Evolutionary conservation across 2,888 invertebrate species (phyloP), one percentile per base, ranked within the genome.

Genomic region (Lycaena phlaeas): DNA sequence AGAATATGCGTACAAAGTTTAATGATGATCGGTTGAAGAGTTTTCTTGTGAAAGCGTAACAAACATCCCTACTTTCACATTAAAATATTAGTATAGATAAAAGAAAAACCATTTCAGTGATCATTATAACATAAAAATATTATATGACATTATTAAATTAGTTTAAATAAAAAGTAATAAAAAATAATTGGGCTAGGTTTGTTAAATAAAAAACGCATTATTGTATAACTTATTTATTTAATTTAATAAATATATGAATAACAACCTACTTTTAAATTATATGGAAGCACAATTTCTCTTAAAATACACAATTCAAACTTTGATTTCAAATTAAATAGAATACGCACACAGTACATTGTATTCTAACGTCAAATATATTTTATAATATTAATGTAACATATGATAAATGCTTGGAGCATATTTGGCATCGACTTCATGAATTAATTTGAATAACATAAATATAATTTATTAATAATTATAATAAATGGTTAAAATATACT

Each of bases 211-310:
- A 15, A 30, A 39, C 11, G 11, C 29, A 14, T 14, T 18, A 15
- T 11, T 30, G 7, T 27, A 40, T 40, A 27, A 26, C 40, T 31
- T 40, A 40, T 17, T 9, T 15, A 14, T 26, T 39, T 39, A 31
- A 40, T 40, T 39, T 11, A 40, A 40, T 40, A 34, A 40, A 40
- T 40, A 40, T 40, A 31, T 36, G 36, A 36, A 26, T 36, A 40
- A 40, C 26, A 40, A 31, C 22, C 40, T 40, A 40, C 40, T 14
- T 43, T 39, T 39, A 43, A 43, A 40, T 36, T 43, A 43, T 39
- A 36, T 39, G 42, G 42, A 43, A 43, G 42, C 42, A 39, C 42
- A 28, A 29, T 39, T 40, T 26, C 31, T 43, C 38, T 22, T 29
- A 14, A 17, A 17, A 36, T 36, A 39, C 34, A 42, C n/a, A 25